Evolutionary conservation across 1,140 invertebrate genomes (phyloP).

Genomic region (Caenorhabditis brenneri): DNA sequence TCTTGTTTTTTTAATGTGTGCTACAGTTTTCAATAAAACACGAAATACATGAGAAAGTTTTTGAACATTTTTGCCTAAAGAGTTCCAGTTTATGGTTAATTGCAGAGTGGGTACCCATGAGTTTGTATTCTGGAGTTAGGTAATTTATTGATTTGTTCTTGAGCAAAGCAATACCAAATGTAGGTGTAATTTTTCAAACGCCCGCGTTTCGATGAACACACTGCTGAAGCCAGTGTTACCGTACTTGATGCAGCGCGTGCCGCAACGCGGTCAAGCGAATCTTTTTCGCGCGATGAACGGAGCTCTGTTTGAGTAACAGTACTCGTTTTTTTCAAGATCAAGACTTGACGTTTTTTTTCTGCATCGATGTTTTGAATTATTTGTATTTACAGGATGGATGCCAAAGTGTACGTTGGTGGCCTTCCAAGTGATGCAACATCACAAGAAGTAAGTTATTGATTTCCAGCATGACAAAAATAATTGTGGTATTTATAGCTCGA

Average conservation of each 20-base stretch:
- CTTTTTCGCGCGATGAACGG: neutral
- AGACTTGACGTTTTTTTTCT: neutral
- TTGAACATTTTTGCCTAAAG: neutral
- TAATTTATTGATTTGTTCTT: no score
- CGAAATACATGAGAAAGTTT: no score
- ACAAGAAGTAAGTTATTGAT: slow-evolving; percentile 59
- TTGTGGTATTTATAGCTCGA: slow-evolving; percentile 76
- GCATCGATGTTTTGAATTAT: neutral
- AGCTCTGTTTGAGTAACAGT: neutral
- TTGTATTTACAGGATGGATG: slow-evolving; percentile 75
- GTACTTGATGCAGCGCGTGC: neutral
- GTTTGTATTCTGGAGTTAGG: no score
- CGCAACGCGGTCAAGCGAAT: neutral
- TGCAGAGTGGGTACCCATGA: neutral
- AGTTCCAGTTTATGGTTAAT: neutral
- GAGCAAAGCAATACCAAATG: no score
- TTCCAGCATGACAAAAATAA: neutral
- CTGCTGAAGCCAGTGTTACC: slow-evolving; percentile 20
- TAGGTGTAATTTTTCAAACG: no score
- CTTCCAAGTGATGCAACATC: slow-evolving; percentile 73
- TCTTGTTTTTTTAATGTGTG: no score
- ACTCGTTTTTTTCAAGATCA: neutral
- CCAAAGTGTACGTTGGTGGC: slow-evolving; percentile 96
- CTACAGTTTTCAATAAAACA: no score
- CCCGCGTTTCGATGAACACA: no score